Base-by-base conservation (phyloP, 2,113 vertebrate genomes). In the Typhlomys cinereus region DNA sequence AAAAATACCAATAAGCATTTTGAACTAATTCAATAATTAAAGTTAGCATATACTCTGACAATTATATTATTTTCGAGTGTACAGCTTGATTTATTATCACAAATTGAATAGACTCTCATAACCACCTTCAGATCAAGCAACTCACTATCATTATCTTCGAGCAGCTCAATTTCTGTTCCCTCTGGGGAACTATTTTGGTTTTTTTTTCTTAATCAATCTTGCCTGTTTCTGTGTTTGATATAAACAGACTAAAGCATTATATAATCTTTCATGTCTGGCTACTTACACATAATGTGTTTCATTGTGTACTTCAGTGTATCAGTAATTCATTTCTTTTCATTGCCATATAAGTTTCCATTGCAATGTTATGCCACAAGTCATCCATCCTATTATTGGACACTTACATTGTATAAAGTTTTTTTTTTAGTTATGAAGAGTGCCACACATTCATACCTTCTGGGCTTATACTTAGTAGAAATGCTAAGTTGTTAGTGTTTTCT, bases 1-100 rank as follows among this genome's bases (percentile, higher is more conserved):
- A 76, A 94, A 50, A 82, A 29, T 67, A 66, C 29, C n/a, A 61
- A 52, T 92, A 74, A 52, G 10, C 91, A 74, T 74, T 89, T 70
- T 85, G n/a, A 93, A 52, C 48, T 89, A 64, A 57, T 20, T 2
- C 62, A n/a, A 76, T 74, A 82, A 64, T 50, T 73, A 70, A 81
- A 75, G 3, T 89, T 67, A 94, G 44, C 21, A 78, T 89, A 23
- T 1, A 71, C 75, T 14, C 25, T 73, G 67, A 75, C 27, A 91
- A 48, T 81, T 69, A 3, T 34, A 15, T 86, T 61, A 44, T 78
- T 88, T 59, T 52, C 69, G 74, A 89, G 46, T 91, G 27, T 54
- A 46, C 10, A 46, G 61, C 5, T 78, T 69, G 52, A 66, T 54
- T 25, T 79, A 73, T 82, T 46, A 90, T 74, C 14, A 66, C 50